Evolutionary conservation across 2,797 vertebrate species (phyloP), one percentile per base, ranked within the genome.

Genomic region (Danio aesculapii): DNA sequence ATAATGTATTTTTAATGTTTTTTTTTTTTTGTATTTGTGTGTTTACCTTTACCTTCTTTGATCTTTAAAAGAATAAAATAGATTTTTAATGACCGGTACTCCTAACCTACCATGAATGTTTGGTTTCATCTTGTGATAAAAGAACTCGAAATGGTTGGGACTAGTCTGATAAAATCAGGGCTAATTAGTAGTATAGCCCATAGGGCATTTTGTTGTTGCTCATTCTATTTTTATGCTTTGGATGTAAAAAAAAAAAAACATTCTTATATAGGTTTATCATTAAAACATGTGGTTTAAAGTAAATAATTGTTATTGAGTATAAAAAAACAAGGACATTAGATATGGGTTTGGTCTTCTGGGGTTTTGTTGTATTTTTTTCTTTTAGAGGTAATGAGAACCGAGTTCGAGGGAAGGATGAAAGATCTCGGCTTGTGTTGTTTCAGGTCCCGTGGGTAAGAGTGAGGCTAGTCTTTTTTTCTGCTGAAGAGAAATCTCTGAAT

Each of bases 371-470:
- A 64, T 6, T 16, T 53, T 12, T 77, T 62, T 71, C 43, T 73
- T 67, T 41, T 21, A 8, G 66, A 44, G 50, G 72, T 76, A 70
- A 79, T 80, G 66, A 84, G 72, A 79, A 43, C 41, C 52, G 46
- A 30, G 52, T 75, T 66, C 41, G 44, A 64, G 43, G n/a, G 79
- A 71, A 63, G 66, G 46, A 77, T 76, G 58, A 81, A 84, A 84
- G 78, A 81, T 71, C 67, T 84, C 61, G 53, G 76, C 72, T 76
- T 71, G 77, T 86, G 86, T 86, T 81, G 70, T 63, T 64, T 83
- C 59, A 16, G 63, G 77, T 71, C 77, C 77, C 58, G 64, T 81
- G 82, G 81, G 81, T 70, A 62, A 77, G 68, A 44, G 76, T 70
- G 79, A 75, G 73, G 79, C 77, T 82, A 68, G 69, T 80, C 78